Evolutionary conservation across 2,888 invertebrate genomes (phyloP), one percentile per base, ranked within the genome.

Genomic region (Scaptomyza caliginosa): DNA sequence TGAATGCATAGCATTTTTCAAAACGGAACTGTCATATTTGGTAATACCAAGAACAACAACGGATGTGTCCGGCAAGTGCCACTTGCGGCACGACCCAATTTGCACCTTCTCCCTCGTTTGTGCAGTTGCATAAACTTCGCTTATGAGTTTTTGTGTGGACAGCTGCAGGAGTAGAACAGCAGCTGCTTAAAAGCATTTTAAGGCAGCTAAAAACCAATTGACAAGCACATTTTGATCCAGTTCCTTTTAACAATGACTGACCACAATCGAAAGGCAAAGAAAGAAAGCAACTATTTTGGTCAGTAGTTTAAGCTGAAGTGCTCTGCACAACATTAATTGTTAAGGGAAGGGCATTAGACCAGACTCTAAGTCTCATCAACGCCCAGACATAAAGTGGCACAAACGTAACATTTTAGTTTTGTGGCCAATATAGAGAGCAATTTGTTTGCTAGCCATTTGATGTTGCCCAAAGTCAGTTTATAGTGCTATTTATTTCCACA

Each of bases 71-170:
- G 17, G 36, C 11, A 17, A 43, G 42, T 43, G 2, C 7, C 38
- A 24, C 0, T 24, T n/a, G 8, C 21, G 3, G 4, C 6, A 2
- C n/a, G n/a, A 10, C 30, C 30, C n/a, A 24, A 3, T 4, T 24
- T 4, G 26, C 10, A 10, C 21, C 19, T 11, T 0, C 1, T 11
- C 6, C 6, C 3, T 13, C 3, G 10, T 24, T 46, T 55, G 46
- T 69, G 66, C 67, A 85, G 85, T 83, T 83, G 85, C 83, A 83
- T 83, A 87, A 87, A 83, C 67, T 83, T 86, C 46, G 71, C 78
- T 81, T 83, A 86, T 86, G 81, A 83, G 77, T 84, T 75, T 52
- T 32, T 32, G 32, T 38, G 55, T 48, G 51, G 62, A 62, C 66
- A 78, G 75, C 52, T 56, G 75, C 71, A 71, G n/a, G 55, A 13